Conservation (phyloP, 2,888 invertebrate species). For the Seira musarum region DNA sequence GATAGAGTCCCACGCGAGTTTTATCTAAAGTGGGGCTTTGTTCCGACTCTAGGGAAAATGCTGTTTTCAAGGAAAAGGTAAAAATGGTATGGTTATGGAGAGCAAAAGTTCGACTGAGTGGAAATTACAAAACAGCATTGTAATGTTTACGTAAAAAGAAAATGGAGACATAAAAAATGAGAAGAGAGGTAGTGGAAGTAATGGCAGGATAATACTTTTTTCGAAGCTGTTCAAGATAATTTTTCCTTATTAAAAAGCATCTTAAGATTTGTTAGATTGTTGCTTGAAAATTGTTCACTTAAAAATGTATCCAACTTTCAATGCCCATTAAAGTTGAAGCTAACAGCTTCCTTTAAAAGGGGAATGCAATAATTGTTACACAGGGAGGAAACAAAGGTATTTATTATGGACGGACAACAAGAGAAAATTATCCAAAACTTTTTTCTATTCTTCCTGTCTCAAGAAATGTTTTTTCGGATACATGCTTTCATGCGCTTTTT, state of each 20-base stretch:
- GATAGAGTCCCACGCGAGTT: not conserved
- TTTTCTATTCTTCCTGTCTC: not conserved
- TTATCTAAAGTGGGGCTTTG: constrained; percentile 7
- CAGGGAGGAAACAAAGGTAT: not conserved
- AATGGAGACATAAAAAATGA: not conserved
- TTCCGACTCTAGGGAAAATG: not conserved
- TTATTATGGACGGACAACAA: constrained; percentile 10
- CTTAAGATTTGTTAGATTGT: too few species aligned
- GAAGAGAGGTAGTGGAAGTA: too few species aligned
- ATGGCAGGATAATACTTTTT: too few species aligned
- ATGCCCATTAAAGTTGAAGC: too few species aligned
- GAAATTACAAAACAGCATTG: not conserved
- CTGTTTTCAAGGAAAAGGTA: constrained; percentile 2
- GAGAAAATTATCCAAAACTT: not conserved
- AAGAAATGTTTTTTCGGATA: not conserved
- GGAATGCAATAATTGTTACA: not conserved
- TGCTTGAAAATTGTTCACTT: too few species aligned
- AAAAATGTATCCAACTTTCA: too few species aligned
- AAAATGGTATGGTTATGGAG: constrained; percentile 6
- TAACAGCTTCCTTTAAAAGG: not conserved
- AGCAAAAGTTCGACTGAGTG: not conserved
- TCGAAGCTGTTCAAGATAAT: too few species aligned
- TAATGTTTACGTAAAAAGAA: not conserved
- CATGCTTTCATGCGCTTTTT: not conserved
- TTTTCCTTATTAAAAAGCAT: too few species aligned